phyloP scores from a whole-genome alignment of 2,113 vertebrate genomes.

The Falco punctatus region DNA sequence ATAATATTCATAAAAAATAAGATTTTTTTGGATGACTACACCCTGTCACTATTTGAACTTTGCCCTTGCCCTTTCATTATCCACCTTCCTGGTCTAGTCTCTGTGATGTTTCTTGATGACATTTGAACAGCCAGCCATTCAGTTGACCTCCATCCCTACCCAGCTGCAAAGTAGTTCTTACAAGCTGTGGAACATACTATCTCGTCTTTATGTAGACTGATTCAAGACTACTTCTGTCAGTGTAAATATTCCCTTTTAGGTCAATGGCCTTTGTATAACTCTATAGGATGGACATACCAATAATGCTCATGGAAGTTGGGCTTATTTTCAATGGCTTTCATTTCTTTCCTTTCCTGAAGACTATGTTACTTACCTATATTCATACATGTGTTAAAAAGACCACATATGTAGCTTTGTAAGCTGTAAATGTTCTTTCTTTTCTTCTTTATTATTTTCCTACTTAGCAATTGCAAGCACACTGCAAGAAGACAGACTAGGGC shows the following conservation, averaged over 20 bases:
- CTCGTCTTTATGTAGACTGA: background rate
- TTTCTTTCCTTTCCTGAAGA: background rate
- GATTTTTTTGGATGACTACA: background rate
- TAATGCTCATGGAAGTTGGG: background rate
- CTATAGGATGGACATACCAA: background rate
- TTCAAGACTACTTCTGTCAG: background rate
- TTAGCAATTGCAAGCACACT: conserved; percentile 17
- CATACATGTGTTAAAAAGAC: background rate
- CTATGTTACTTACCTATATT: background rate
- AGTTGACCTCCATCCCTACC: background rate
- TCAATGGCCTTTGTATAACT: background rate
- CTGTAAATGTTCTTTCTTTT: background rate
- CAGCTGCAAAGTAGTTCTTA: background rate
- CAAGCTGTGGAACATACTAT: background rate
- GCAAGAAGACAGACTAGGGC: conserved; percentile 15
- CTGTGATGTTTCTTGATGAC: background rate
- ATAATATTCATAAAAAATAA: background rate
- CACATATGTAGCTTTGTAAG: background rate
- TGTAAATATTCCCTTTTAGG: background rate
- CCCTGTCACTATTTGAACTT: background rate
- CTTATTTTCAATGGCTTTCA: background rate
- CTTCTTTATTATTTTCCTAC: background rate
- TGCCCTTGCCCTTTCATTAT: background rate
- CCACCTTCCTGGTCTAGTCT: background rate
- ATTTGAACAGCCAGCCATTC: background rate